Conservation (phyloP, 2,113 vertebrate genomes). For the Glaucomys volans region DNA sequence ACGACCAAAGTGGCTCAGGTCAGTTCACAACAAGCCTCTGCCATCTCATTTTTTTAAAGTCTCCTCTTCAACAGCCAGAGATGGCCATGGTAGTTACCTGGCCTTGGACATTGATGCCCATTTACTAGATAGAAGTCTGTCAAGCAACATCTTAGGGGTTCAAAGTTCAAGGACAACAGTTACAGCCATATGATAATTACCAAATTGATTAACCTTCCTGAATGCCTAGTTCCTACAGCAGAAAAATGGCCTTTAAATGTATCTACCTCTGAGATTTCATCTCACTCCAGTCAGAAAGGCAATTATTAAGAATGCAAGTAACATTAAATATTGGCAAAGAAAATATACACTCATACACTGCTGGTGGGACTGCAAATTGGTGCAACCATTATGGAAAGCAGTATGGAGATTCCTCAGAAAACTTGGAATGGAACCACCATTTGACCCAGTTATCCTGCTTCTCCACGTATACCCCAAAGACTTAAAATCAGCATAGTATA, state of each 20-base stretch:
- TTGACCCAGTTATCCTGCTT: no score
- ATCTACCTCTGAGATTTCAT: no score
- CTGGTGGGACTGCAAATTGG: no score
- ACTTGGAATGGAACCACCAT: no score
- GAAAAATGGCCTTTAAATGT: not conserved
- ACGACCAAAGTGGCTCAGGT: not conserved
- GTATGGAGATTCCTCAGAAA: no score
- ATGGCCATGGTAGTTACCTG: not conserved
- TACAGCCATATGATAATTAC: not conserved
- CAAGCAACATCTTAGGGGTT: not conserved
- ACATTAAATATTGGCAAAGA: no score
- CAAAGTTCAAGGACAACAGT: not conserved
- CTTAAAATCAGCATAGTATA: no score
- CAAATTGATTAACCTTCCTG: not conserved
- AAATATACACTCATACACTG: no score
- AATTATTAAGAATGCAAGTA: no score
- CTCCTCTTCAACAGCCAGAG: not conserved
- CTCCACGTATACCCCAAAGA: no score
- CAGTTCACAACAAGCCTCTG: not conserved
- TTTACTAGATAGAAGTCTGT: not conserved
- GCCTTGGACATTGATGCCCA: not conserved
- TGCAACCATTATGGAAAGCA: no score
- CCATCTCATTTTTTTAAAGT: not conserved
- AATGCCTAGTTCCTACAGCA: not conserved
- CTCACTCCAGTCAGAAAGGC: no score